A percentile compares a stretch with the other conserved stretches of the same genome.
Evolutionary conservation across 1,140 invertebrate genomes (phyloP).

Genomic region (Paraescarpia echinospica): DNA sequence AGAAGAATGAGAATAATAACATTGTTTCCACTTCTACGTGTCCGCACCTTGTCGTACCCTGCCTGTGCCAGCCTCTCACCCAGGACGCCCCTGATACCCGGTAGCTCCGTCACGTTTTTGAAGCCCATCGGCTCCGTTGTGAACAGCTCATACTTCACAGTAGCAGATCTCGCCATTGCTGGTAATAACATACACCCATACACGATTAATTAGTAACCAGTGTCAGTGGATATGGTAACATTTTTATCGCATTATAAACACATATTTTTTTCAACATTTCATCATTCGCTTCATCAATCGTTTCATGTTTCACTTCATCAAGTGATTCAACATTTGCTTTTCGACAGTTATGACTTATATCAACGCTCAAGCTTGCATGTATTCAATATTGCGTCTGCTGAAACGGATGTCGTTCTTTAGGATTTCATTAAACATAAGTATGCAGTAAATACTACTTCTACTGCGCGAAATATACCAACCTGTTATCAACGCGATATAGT

Average conservation of each 20-base stretch:
- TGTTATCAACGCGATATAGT: background rate
- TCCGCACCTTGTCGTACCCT: constrained; percentile 52
- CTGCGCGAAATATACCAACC: background rate
- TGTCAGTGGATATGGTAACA: background rate
- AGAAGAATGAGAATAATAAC: no score
- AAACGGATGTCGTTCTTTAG: background rate
- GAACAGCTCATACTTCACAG: constrained; percentile 2
- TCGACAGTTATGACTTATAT: background rate
- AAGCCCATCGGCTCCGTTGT: constrained; percentile 16
- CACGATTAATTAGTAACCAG: background rate
- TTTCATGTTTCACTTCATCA: background rate
- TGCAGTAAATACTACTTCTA: background rate
- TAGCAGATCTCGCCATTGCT: background rate
- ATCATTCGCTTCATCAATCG: background rate
- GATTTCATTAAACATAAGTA: background rate
- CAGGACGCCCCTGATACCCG: constrained; percentile 6
- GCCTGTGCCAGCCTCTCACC: background rate
- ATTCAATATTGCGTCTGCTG: background rate
- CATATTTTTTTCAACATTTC: background rate
- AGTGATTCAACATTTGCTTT: background rate
- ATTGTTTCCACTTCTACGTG: background rate
- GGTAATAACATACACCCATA: background rate
- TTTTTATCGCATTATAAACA: background rate
- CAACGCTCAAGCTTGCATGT: background rate
- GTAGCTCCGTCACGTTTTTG: constrained; percentile 15